Evolutionary conservation across 2,797 vertebrate genomes (phyloP), one percentile per base, ranked within the genome.

Genomic region (Alca torda): DNA sequence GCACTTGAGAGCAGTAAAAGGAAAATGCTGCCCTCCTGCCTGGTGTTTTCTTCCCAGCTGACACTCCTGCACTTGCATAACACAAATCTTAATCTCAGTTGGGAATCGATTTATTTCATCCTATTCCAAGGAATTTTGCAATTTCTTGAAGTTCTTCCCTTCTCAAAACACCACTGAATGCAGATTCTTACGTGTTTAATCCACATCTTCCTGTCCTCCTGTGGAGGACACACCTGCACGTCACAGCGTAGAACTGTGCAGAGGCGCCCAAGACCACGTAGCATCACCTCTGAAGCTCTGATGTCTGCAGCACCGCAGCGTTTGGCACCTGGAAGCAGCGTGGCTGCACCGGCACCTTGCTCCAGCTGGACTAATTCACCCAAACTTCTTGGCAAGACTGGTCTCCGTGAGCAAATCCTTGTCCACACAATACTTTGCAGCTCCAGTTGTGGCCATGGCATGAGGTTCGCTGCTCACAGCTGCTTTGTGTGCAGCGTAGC

Each of bases 221-320:
- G 15, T 50, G 85, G 60, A 67, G 45, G 76, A 14, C 26, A 21
- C 60, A 45, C n/a, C 60, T 77, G 26, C 45, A 4, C 10, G 5
- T 79, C 41, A 8, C 39, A 51, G 59, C 1, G 2, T 1, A 21
- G 82, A 76, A 11, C 16, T 24, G 54, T 64, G 75, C 1, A 2
- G 53, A 60, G 5, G 0, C 60, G 51, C 39, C 59, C 17, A 39
- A 5, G 54, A 48, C 50, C 21, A 43, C 12, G 41, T 67, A 43
- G 35, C 39, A 8, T 75, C 54, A 5, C 31, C 16, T 72, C 37
- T 60, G 61, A 75, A 84, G 53, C 81, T 73, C 46, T 80, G 31
- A 13, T n/a, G 23, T 39, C 77, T 20, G 2, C 28, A 60, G 8
- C 64, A 75, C 15, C 43, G 57, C 59, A 54, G 25, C 0, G 0